Conservation (phyloP, 1,140 invertebrate genomes). For the Sesamia nonagrioides region DNA sequence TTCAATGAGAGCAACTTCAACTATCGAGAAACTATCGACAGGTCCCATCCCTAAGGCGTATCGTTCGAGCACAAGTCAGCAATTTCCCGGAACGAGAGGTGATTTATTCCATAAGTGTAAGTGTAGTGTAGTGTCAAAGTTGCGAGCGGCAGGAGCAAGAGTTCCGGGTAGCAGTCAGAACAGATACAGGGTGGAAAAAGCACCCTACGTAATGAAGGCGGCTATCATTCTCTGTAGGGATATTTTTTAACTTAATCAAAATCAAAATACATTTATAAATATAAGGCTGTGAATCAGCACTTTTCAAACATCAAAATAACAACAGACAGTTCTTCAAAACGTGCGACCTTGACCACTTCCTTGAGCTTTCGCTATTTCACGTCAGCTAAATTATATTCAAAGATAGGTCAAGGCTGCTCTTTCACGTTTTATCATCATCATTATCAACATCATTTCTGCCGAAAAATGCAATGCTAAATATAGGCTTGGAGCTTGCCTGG, state of each 20-base stretch:
- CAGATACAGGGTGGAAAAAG: neutral
- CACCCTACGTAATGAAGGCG: neutral
- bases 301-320: too few relatives aligned
- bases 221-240: neutral
- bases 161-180: slow-evolving; percentile 8
- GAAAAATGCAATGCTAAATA: too few relatives aligned
- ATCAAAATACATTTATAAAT: too few relatives aligned
- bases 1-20: slow-evolving; percentile 4
- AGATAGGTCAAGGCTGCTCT: too few relatives aligned
- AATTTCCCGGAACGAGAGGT: slow-evolving; percentile 75
- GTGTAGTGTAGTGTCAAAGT: slow-evolving; percentile 62
- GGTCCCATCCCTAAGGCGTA: slow-evolving; percentile 8
- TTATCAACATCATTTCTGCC: too few relatives aligned
- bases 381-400: too few relatives aligned
- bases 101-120: slow-evolving; percentile 77
- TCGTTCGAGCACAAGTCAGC: slow-evolving; percentile 69
- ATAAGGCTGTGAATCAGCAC: too few relatives aligned
- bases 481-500: too few relatives aligned
- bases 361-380: too few relatives aligned
- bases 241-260: neutral
- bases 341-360: too few relatives aligned
- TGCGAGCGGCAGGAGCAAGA: slow-evolving; percentile 54
- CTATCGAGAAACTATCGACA: slow-evolving; percentile 33
- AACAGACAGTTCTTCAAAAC: too few relatives aligned
- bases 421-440: too few relatives aligned